Evolutionary conservation across 2,888 invertebrate genomes (phyloP).

Genomic region (Agrochola lychnidis): DNA sequence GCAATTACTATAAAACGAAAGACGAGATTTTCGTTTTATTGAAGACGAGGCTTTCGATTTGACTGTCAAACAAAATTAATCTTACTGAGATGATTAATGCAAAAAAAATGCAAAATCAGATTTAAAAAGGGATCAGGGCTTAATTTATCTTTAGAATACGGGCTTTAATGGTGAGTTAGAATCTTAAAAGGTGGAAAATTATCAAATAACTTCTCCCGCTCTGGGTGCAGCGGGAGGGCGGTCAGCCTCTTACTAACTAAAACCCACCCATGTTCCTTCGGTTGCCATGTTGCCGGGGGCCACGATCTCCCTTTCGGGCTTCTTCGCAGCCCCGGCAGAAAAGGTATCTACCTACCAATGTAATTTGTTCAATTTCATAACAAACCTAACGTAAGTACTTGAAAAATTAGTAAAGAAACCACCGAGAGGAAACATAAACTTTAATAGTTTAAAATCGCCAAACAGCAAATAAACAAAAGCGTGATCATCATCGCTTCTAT

Average conservation of each 20-base stretch:
- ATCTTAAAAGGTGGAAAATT: too few species aligned
- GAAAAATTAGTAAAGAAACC: background rate
- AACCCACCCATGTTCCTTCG: too few species aligned
- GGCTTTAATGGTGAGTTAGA: background rate
- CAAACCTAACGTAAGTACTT: too few species aligned
- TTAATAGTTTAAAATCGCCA: background rate
- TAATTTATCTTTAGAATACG: background rate
- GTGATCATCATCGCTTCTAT: background rate
- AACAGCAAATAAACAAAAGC: background rate
- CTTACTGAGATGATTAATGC: conserved; percentile 3
- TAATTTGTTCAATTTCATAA: background rate
- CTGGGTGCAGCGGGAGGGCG: too few species aligned
- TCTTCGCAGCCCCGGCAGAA: too few species aligned
- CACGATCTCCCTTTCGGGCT: too few species aligned
- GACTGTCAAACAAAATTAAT: background rate
- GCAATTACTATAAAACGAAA: conserved; percentile 10
- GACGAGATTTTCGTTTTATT: conserved; percentile 10
- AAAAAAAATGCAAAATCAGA: background rate
- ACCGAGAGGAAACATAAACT: background rate
- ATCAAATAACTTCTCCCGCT: too few species aligned
- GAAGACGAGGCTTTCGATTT: conserved; percentile 17
- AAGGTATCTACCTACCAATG: background rate
- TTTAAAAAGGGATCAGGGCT: background rate
- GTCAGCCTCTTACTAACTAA: too few species aligned
- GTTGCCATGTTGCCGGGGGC: too few species aligned